These are phyloP conservation scores for Scaeva pyrastri DNA, from an alignment of 2,888 invertebrate species.

Conservation along the genomic window DNA sequence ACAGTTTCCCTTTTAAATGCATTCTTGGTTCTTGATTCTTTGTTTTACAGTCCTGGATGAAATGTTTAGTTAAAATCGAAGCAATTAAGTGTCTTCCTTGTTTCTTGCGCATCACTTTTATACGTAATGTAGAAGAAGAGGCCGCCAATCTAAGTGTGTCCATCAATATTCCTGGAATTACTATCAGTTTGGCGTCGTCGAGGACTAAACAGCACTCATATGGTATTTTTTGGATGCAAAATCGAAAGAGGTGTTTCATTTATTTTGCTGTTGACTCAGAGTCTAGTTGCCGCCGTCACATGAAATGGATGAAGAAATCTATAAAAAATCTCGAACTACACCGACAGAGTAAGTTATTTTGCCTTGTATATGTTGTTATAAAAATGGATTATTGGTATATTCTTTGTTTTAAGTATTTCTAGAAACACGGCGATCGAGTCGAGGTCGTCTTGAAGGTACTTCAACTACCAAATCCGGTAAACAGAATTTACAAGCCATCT, in stretches of 20 bases:
- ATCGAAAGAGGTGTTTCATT: constrained; percentile 83
- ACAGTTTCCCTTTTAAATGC: neutral
- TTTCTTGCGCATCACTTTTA: constrained; percentile 82
- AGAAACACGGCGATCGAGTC: constrained; percentile 81
- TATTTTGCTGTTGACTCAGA: constrained; percentile 83
- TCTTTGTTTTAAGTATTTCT: constrained; percentile 78
- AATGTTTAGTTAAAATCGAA: constrained; percentile 83
- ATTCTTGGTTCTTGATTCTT: neutral
- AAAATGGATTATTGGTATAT: neutral
- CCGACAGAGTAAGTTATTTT: constrained; percentile 78
- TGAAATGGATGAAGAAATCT: constrained; percentile 84
- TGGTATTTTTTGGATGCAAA: constrained; percentile 84
- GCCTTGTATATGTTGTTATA: neutral
- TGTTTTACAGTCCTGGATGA: constrained; percentile 80
- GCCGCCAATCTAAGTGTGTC: constrained; percentile 79
- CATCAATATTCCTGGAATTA: constrained; percentile 83
- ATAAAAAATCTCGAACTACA: constrained; percentile 83
- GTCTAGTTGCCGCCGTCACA: constrained; percentile 81
- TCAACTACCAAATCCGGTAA: constrained; percentile 40
- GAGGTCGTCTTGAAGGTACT: constrained; percentile 75
- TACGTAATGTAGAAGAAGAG: constrained; percentile 76
- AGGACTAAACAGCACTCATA: constrained; percentile 83
- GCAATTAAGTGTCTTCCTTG: constrained; percentile 84
- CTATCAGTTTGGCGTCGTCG: constrained; percentile 82
- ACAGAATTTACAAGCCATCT: constrained; percentile 77